Percentiles rank a stretch among this genome's conserved stretches.
Evolutionary conservation across 1,140 invertebrate genomes (phyloP).

Genomic region (Aethina tumida): DNA sequence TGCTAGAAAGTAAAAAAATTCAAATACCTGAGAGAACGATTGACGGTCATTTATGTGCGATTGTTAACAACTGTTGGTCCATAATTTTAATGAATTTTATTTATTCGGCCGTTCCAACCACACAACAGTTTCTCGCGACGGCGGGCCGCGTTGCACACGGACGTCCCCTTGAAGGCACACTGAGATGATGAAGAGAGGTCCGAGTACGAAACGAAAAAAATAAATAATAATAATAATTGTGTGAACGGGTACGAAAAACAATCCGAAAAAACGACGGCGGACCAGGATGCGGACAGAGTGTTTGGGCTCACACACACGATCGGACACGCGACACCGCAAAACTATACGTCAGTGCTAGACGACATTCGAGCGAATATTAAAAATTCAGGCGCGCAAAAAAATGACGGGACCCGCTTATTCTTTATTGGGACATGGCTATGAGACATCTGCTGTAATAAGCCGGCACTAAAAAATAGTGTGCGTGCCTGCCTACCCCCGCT

Average conservation of each 20-base stretch:
- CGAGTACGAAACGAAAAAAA: slow-evolving; percentile 11
- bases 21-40: slow-evolving; percentile 3
- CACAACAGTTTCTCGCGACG: slow-evolving; percentile 15
- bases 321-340: slow-evolving; percentile 7
- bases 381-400: slow-evolving; percentile 38
- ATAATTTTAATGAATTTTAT: slow-evolving; percentile 10
- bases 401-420: slow-evolving; percentile 34
- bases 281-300: slow-evolving; percentile 1
- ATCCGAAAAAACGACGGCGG: slow-evolving; percentile 6
- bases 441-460: slow-evolving; percentile 41
- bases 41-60: slow-evolving; percentile 5
- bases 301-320: slow-evolving; percentile 9
- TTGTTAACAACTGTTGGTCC: slow-evolving; percentile 12
- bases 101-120: slow-evolving; percentile 8
- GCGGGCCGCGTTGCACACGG: slow-evolving; percentile 22
- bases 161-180: slow-evolving; percentile 23
- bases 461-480: slow-evolving; percentile 40
- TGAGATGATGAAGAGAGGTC: too few species aligned
- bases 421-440: slow-evolving; percentile 40
- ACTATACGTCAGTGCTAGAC: slow-evolving; percentile 21
- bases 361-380: slow-evolving; percentile 34
- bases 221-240: slow-evolving; percentile 6
- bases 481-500: slow-evolving; percentile 33
- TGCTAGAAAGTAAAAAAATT: neutral
- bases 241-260: slow-evolving; percentile 4